Evolutionary conservation across 2,888 invertebrate genomes (phyloP).

Genomic region (Mythimna loreyi): DNA sequence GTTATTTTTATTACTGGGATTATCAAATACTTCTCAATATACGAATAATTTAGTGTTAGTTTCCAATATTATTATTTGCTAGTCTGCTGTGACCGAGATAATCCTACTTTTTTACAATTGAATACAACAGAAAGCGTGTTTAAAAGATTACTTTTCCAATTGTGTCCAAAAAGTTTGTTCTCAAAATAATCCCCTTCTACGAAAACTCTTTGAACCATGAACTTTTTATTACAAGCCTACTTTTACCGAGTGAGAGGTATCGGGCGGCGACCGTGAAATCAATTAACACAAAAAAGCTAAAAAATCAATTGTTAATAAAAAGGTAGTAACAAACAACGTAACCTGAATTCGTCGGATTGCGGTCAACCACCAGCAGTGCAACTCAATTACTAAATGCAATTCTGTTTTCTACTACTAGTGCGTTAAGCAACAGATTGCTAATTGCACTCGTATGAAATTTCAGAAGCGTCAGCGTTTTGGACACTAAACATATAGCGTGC

Average conservation of each 20-base stretch:
- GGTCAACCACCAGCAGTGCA: slow-evolving; percentile 57
- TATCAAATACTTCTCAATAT: neutral
- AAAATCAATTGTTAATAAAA: slow-evolving; percentile 52
- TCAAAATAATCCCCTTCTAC: slow-evolving; percentile 15
- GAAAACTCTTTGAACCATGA: slow-evolving; percentile 56
- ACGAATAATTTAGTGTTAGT: neutral
- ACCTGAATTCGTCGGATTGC: slow-evolving; percentile 60
- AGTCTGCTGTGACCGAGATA: too few species aligned
- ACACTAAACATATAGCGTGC: slow-evolving; percentile 21
- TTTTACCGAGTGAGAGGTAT: slow-evolving; percentile 62
- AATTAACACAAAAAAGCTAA: slow-evolving; percentile 57
- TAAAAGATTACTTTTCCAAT: slow-evolving; percentile 19
- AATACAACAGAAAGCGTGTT: neutral
- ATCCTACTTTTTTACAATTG: neutral
- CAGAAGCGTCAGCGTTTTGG: slow-evolving; percentile 60
- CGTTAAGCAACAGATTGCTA: slow-evolving; percentile 41
- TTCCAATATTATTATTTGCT: too few species aligned
- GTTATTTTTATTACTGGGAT: slow-evolving; percentile 3
- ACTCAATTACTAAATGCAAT: slow-evolving; percentile 36
- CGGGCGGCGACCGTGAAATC: slow-evolving; percentile 59
- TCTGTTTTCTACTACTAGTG: slow-evolving; percentile 39
- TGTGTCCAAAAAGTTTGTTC: slow-evolving; percentile 26
- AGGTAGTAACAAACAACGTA: slow-evolving; percentile 44
- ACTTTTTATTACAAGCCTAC: slow-evolving; percentile 53
- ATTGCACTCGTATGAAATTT: slow-evolving; percentile 55